Conservation (phyloP, 53 echinoderm and acorn worm species). For the Stichopus horrens region DNA sequence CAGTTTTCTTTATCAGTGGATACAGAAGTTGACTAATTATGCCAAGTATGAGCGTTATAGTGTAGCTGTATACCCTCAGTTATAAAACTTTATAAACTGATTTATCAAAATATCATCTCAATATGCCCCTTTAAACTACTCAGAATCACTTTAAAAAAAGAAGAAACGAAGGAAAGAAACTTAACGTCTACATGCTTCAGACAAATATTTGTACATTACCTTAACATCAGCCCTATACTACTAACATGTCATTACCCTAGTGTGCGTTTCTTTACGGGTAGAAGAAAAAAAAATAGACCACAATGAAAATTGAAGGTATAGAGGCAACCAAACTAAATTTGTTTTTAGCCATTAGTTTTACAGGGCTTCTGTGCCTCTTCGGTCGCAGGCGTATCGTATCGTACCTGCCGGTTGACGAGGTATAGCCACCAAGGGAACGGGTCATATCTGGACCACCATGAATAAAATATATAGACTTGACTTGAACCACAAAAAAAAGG, state of each 20-base stretch:
- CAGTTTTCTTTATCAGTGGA: no score
- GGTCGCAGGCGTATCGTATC: not conserved
- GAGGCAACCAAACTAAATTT: conserved; percentile 7
- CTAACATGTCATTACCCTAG: conserved; percentile 22
- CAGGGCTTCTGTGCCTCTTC: conserved; percentile 19
- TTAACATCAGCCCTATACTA: not conserved
- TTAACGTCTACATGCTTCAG: no score
- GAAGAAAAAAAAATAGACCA: not conserved
- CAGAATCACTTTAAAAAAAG: no score
- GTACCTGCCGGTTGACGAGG: conserved; percentile 4
- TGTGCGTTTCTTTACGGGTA: not conserved
- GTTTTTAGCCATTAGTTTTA: conserved; percentile 20
- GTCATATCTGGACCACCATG: conserved; percentile 33
- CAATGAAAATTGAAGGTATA: no score
- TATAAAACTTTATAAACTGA: no score
- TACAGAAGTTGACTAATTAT: no score
- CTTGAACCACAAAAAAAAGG: not conserved
- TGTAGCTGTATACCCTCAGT: no score
- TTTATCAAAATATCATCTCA: no score
- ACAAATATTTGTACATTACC: no score
- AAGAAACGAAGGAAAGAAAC: no score
- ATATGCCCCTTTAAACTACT: no score
- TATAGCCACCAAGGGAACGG: conserved; percentile 31
- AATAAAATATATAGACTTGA: not conserved
- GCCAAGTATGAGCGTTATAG: no score